Evolutionary conservation across 2,113 vertebrate genomes (phyloP).

Genomic region (Poecilia latipinna): DNA sequence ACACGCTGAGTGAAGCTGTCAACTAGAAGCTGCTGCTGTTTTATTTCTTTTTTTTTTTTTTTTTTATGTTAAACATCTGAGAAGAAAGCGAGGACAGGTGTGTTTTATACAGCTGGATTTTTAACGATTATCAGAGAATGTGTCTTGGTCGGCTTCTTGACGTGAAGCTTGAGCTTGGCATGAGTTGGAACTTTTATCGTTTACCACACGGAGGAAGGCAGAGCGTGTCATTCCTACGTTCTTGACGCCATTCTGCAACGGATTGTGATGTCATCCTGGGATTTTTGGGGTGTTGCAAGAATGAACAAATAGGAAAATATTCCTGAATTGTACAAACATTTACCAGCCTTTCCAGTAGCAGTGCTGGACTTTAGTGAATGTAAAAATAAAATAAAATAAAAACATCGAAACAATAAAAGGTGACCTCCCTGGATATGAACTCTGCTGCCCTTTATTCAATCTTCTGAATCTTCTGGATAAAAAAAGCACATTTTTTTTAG

Average conservation of each 20-base stretch:
- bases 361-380: conserved; percentile 65
- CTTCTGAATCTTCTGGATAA: not conserved
- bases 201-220: conserved; percentile 4
- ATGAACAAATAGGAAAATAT: conserved; percentile 15
- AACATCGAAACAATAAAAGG: not conserved
- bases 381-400: conserved; percentile 49
- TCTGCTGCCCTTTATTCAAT: conserved; percentile 23
- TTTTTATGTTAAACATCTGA: not conserved
- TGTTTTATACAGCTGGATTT: conserved; percentile 15
- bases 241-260: not conserved
- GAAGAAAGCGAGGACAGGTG: conserved; percentile 1
- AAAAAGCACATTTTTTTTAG: not conserved
- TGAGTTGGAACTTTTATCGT: conserved; percentile 21
- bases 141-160: conserved; percentile 3
- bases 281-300: not conserved
- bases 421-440: not conserved
- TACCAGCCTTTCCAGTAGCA: conserved; percentile 58
- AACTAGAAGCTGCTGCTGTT: conserved; percentile 58
- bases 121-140: conserved; percentile 60
- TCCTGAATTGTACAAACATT: conserved; percentile 39
- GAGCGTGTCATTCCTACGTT: conserved; percentile 1
- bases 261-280: conserved; percentile 23
- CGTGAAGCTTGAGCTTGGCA: conserved; percentile 19
- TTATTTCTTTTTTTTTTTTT: not conserved
- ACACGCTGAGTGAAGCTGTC: conserved; percentile 75